A percentile compares a stretch with the other conserved stretches of the same genome.
phyloP scores from a whole-genome alignment of 2,888 invertebrate genomes.

The Amaurobius ferox region DNA sequence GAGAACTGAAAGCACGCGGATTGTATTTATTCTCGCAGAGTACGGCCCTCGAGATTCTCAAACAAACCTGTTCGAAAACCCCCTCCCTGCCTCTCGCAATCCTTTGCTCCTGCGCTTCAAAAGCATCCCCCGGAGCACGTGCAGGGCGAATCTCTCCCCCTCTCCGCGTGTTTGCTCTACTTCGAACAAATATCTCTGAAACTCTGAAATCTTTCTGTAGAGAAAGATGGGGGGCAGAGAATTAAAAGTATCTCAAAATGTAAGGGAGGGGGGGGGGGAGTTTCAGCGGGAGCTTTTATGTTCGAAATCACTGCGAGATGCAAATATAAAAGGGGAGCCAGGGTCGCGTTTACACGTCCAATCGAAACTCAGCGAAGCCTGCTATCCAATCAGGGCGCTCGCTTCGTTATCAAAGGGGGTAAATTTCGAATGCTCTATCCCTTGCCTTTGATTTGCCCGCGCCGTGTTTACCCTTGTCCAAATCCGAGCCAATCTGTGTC shows the following conservation, averaged over 20 bases:
- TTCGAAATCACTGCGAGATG: conserved; percentile 51
- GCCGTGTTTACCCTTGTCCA: conserved; percentile 66
- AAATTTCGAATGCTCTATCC: conserved; percentile 60
- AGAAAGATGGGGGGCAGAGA: conserved; percentile 15
- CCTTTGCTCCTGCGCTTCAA: conserved; percentile 16
- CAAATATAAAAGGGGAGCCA: conserved; percentile 51
- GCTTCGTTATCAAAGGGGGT: conserved; percentile 68
- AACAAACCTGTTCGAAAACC: not conserved
- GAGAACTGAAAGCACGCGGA: not conserved
- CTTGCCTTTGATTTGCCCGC: conserved; percentile 62
- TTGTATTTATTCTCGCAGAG: conserved; percentile 6
- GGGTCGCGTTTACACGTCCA: conserved; percentile 69
- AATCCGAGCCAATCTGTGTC: conserved; percentile 62
- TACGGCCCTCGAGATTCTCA: not conserved
- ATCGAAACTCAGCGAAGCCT: conserved; percentile 65
- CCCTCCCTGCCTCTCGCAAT: not conserved
- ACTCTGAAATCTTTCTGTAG: conserved; percentile 25
- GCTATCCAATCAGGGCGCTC: conserved; percentile 60
- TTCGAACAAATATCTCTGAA: conserved; percentile 55
- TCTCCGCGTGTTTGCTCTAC: conserved; percentile 53
- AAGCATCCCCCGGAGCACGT: conserved; percentile 4
- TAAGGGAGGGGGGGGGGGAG: conserved; percentile 18
- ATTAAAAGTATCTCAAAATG: conserved; percentile 29
- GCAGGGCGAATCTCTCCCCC: not conserved
- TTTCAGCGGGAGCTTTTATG: conserved; percentile 57